Evolutionary conservation across 2,888 invertebrate species (phyloP).

Genomic region (Heliconius hortense): DNA sequence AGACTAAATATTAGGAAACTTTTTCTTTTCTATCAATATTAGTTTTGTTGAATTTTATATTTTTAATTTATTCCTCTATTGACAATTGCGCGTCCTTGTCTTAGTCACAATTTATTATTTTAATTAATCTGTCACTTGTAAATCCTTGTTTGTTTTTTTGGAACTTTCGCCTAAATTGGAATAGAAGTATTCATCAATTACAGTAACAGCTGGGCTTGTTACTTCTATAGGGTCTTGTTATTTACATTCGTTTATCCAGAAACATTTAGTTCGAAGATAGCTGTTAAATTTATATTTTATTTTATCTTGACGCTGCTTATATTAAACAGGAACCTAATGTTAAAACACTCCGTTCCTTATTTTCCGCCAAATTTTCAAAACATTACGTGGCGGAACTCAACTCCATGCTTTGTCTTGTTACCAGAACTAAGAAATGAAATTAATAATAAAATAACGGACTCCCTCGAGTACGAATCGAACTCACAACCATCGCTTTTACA

Average conservation of each 20-base stretch:
- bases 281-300: too few relatives aligned
- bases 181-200: slow-evolving; percentile 20
- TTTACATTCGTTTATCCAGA: neutral
- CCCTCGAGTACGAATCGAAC: too few relatives aligned
- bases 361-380: too few relatives aligned
- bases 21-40: neutral
- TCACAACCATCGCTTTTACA: too few relatives aligned
- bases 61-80: neutral
- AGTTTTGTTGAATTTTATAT: neutral
- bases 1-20: neutral
- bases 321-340: too few relatives aligned
- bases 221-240: neutral
- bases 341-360: too few relatives aligned
- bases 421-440: too few relatives aligned
- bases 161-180: slow-evolving; percentile 12
- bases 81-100: neutral
- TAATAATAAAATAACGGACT: too few relatives aligned
- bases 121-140: slow-evolving; percentile 18
- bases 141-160: neutral
- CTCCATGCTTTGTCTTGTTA: too few relatives aligned
- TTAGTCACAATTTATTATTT: neutral
- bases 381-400: too few relatives aligned
- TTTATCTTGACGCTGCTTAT: too few relatives aligned
- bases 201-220: slow-evolving; percentile 15
- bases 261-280: neutral